Evolutionary conservation across 2,113 vertebrate species (phyloP), one percentile per base, ranked within the genome.

Genomic region (Deroptyus accipitrinus): DNA sequence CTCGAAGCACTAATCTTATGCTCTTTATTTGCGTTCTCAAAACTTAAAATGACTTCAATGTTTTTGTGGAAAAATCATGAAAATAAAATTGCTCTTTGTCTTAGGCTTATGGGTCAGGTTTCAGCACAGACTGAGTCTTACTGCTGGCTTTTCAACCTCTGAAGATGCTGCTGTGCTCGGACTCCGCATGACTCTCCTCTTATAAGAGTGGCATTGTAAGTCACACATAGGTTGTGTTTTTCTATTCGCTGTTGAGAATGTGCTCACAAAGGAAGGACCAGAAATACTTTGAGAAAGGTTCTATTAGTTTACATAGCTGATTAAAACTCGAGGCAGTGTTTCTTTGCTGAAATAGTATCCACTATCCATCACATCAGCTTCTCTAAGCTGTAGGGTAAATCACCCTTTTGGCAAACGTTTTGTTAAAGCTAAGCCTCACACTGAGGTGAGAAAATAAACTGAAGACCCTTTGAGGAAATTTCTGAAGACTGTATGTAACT

Each of bases 271-370:
- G 27, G 14, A 89, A 94, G 68, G 82, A 22, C 75, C 51, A 90
- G 67, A 66, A 92, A 55, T 42, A 82, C 63, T 95, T 79, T 70
- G 49, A 86, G 46, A 2, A 4, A 83, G 31, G 33, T 27, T 88
- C 84, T 83, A 67, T 67, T 76, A 90, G 84, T 77, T 94, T 96
- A 75, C 68, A 74, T 81, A 90, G 48, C 78, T 80, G 92, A 96
- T 95, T 90, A 96, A 94, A 97, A 80, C 39, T 57, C 0, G 0
- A 92, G 72, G 75, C 28, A 1, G 55, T 42, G 9, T 72, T 92
- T 76, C 89, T 88, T 92, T 95, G 52, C 91, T 95, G 92, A 93
- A 97, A 96, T 8, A 41, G 16, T 61, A 86, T 93, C 86, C 51
- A 3, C 76, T 33, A 61, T 81, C 74, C 67, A 44, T 93, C 84